phyloP scores from a whole-genome alignment of 92 coral and sea anemone genomes.

The Bergia puertoricense region DNA sequence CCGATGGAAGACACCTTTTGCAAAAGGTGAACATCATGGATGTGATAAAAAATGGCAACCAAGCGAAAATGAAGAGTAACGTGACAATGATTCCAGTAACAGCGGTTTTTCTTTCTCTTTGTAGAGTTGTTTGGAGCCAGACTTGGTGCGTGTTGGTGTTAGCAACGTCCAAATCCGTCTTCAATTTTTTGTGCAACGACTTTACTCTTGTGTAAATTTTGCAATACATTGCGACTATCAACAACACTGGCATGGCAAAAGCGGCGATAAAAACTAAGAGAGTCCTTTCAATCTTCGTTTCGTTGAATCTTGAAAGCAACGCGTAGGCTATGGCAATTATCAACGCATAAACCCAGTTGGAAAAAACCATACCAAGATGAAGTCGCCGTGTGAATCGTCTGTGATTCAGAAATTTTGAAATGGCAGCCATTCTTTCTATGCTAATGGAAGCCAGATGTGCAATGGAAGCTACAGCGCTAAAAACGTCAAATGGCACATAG shows the following conservation, averaged over 20 bases:
- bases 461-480: slow-evolving; percentile 74
- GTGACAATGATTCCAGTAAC: slow-evolving; percentile 61
- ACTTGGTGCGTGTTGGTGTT: neutral
- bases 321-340: slow-evolving; percentile 44
- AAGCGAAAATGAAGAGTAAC: slow-evolving; percentile 53
- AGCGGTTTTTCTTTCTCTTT: slow-evolving; percentile 56
- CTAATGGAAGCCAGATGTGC: slow-evolving; percentile 65
- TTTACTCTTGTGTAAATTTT: slow-evolving; percentile 46
- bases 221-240: slow-evolving; percentile 47
- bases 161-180: neutral
- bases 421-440: slow-evolving; percentile 57
- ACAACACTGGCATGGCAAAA: slow-evolving; percentile 51
- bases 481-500: slow-evolving; percentile 54
- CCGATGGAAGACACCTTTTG: slow-evolving; percentile 32
- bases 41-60: slow-evolving; percentile 74
- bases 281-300: slow-evolving; percentile 35
- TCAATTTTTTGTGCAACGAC: slow-evolving; percentile 27
- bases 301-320: neutral
- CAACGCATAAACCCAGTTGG: slow-evolving; percentile 57
- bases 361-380: slow-evolving; percentile 47
- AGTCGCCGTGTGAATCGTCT: slow-evolving; percentile 28
- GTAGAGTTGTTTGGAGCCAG: neutral
- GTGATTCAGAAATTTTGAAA: slow-evolving; percentile 40
- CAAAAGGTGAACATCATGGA: slow-evolving; percentile 52
- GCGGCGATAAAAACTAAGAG: slow-evolving; percentile 54